Conservation (phyloP, 2,797 vertebrate species). For the Corythornis leucogaster region DNA sequence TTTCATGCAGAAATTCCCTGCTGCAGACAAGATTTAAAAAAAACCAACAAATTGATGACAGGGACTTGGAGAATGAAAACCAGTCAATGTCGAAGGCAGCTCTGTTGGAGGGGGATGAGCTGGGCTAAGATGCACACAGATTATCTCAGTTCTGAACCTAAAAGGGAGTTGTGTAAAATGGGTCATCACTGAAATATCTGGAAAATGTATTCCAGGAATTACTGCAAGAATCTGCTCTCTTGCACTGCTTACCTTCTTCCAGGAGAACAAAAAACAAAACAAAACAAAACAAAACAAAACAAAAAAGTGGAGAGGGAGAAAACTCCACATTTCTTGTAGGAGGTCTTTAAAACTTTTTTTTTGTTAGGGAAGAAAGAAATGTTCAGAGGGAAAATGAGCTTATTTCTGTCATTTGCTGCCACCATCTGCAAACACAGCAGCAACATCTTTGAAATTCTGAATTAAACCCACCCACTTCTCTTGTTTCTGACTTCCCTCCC, state of each 20-base stretch:
- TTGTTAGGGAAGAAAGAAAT: conserved; percentile 3
- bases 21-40: background rate
- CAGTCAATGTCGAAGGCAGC: background rate
- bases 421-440: conserved; percentile 57
- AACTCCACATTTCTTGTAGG: background rate
- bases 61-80: background rate
- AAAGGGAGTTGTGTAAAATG: background rate
- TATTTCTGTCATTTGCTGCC: conserved; percentile 56
- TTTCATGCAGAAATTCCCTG: background rate
- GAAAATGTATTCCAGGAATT: background rate
- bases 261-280: rapidly evolving
- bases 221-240: background rate
- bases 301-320: background rate
- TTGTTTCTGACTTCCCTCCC: background rate
- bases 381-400: conserved; percentile 25
- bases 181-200: background rate
- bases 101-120: background rate
- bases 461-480: conserved; percentile 28
- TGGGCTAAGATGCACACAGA: background rate
- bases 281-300: background rate
- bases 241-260: background rate
- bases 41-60: background rate
- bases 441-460: conserved; percentile 13
- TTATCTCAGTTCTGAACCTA: background rate
- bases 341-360: background rate